phyloP scores from a whole-genome alignment of 2,113 vertebrate species.

The Chinchilla lanigera region DNA sequence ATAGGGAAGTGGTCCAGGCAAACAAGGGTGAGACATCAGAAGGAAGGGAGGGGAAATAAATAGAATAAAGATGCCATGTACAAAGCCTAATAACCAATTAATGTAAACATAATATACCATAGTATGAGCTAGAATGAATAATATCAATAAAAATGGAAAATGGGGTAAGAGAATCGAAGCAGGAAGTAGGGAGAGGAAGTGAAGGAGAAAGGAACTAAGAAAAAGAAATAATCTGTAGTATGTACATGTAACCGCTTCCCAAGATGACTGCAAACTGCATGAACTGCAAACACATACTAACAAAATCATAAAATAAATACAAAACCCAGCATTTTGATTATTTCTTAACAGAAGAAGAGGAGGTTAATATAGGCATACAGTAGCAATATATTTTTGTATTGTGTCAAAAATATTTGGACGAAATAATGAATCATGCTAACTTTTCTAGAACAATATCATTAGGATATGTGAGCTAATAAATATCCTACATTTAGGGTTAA shows the following conservation, averaged over 20 bases:
- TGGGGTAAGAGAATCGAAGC: not conserved
- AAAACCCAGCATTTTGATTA: not conserved
- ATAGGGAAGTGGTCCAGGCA: not conserved
- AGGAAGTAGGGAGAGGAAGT: not conserved
- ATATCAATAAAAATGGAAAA: too few species aligned
- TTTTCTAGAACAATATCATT: not conserved
- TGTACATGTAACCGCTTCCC: too few species aligned
- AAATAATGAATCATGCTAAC: not conserved
- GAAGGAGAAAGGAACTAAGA: not conserved
- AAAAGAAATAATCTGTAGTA: not conserved
- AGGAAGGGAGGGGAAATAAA: not conserved
- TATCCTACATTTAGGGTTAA: not conserved
- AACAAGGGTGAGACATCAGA: not conserved
- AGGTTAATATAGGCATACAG: not conserved
- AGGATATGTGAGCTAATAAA: not conserved
- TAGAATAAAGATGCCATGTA: not conserved
- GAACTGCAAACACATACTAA: too few species aligned
- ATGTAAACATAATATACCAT: too few species aligned
- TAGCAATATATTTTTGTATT: not conserved
- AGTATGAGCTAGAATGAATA: too few species aligned
- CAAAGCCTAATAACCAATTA: too few species aligned
- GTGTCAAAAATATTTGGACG: not conserved
- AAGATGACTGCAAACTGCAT: too few species aligned
- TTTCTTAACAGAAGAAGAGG: fast-evolving
- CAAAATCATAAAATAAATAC: not conserved